These are phyloP conservation scores for Nemopilema nomurai DNA, from an alignment of 30 jellyfish, hydroid and myxozoan genomes.

Conservation along the genomic window DNA sequence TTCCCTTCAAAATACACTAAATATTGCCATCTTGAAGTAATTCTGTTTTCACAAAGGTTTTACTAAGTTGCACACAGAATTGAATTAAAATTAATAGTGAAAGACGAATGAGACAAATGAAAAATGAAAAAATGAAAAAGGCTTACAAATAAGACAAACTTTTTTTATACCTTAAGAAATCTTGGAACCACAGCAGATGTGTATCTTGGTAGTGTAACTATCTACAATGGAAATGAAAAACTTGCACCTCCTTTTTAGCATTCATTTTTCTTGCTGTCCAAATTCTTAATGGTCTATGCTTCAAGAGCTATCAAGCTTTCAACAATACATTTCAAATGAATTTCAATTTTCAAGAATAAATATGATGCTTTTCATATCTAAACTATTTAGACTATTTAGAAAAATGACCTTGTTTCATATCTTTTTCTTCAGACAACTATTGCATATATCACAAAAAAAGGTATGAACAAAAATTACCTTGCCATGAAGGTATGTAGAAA, in stretches of 20 bases:
- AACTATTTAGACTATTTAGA: too few species aligned
- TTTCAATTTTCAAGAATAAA: too few species aligned
- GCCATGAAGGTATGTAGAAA: constrained; percentile 83
- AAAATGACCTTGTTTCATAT: too few species aligned
- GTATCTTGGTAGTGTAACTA: constrained; percentile 70
- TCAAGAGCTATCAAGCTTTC: too few species aligned
- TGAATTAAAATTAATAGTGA: neutral
- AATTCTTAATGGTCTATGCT: too few species aligned
- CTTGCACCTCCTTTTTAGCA: neutral
- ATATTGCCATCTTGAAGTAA: neutral
- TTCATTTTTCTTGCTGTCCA: neutral
- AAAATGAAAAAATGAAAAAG: neutral
- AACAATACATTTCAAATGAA: too few species aligned
- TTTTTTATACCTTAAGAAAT: constrained; percentile 67
- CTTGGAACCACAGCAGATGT: constrained; percentile 81
- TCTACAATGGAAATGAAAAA: constrained; percentile 26
- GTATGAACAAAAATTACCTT: constrained; percentile 77
- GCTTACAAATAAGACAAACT: too few species aligned
- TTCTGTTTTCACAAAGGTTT: too few species aligned
- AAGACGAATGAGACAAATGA: too few species aligned
- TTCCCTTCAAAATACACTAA: neutral
- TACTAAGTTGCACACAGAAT: neutral
- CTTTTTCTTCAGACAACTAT: too few species aligned
- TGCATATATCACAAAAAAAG: too few species aligned
- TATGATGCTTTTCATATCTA: too few species aligned